Base-by-base conservation (phyloP, 2,113 vertebrate genomes). In the Hystrix cristata region DNA sequence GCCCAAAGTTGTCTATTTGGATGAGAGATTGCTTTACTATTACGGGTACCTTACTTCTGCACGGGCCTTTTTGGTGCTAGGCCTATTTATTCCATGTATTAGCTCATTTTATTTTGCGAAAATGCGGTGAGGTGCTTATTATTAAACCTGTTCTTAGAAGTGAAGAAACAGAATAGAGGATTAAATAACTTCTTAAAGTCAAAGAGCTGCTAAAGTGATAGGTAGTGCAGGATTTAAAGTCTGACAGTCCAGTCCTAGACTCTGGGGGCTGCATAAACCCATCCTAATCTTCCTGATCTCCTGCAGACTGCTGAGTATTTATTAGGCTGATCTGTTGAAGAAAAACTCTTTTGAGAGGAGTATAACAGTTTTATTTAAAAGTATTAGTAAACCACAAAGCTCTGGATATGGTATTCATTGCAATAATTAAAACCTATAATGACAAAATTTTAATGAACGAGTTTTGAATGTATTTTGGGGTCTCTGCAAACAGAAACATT, bases 191-290 rank as follows among this genome's bases (percentile, higher is more conserved):
- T 81, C 5, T 31, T 53, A 46, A 60, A 81, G n/a, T 53, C 0
- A 0, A 51, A 95, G 15, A 74, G 2, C 0, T 14, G 16, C n/a
- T 43, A 21, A 21, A 11, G 1, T 19, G 14, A 3, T 1, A 10
- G 13, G 15, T 1, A 10, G 13, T 21, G 2, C 5, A 16, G 82
- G 76, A 16, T 46, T 86, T 43, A 38, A 81, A 89, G n/a, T 38
- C 72, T 64, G 19, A 16, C 11, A 43, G 4, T 15, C 8, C 1
- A 11, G 4, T 43, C 81, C 12, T 9, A 43, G 19, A 48, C 1
- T 51, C 8, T 21, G 1, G 3, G 48, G 16, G 3, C 31, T 51
- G 48, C 29, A 15, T 48, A 38, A 83, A 74, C 34, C 7, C 16
- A 51, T 19, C 7, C 12, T 51, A 46, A 31, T 23, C 10, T 69